Percentiles rank a stretch among this genome's conserved stretches.
Evolutionary conservation across 1,140 invertebrate species (phyloP).

Genomic region (Onthophagus taurus): DNA sequence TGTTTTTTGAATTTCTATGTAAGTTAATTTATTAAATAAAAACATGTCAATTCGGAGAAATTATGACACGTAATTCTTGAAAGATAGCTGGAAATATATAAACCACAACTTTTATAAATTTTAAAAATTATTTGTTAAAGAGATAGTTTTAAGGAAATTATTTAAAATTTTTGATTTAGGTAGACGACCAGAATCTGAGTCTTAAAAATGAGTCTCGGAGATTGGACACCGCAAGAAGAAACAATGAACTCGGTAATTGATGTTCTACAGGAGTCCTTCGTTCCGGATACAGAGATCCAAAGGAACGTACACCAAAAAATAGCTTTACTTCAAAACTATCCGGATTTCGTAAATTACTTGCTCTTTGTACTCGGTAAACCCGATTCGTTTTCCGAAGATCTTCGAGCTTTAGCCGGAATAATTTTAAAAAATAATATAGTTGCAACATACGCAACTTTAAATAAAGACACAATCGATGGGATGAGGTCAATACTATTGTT

Average conservation of each 20-base stretch:
- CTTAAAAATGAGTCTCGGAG: slow-evolving; percentile 28
- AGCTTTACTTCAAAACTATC: slow-evolving; percentile 26
- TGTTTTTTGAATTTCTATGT: too few relatives aligned
- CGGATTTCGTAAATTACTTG: slow-evolving; percentile 33
- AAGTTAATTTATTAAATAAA: too few relatives aligned
- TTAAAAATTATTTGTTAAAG: too few relatives aligned
- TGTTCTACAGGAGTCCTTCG: slow-evolving; percentile 31
- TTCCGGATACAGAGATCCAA: slow-evolving; percentile 33
- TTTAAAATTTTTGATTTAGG: too few relatives aligned
- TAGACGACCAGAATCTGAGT: too few relatives aligned
- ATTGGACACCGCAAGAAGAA: slow-evolving; percentile 32
- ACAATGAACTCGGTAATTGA: slow-evolving; percentile 28
- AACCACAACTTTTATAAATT: too few relatives aligned
- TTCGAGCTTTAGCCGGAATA: slow-evolving; percentile 30
- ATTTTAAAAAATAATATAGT: slow-evolving; percentile 34
- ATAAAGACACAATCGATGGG: slow-evolving; percentile 21
- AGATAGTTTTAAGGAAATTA: too few relatives aligned
- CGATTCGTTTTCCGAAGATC: slow-evolving; percentile 27
- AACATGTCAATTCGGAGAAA: too few relatives aligned
- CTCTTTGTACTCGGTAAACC: slow-evolving; percentile 29
- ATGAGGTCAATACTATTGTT: slow-evolving; percentile 29
- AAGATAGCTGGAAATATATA: too few relatives aligned
- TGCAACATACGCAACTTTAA: slow-evolving; percentile 22
- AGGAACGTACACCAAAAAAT: slow-evolving; percentile 33
- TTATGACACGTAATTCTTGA: too few relatives aligned